phyloP scores from a whole-genome alignment of 1,140 invertebrate genomes.

The Drosophila fuyamai region DNA sequence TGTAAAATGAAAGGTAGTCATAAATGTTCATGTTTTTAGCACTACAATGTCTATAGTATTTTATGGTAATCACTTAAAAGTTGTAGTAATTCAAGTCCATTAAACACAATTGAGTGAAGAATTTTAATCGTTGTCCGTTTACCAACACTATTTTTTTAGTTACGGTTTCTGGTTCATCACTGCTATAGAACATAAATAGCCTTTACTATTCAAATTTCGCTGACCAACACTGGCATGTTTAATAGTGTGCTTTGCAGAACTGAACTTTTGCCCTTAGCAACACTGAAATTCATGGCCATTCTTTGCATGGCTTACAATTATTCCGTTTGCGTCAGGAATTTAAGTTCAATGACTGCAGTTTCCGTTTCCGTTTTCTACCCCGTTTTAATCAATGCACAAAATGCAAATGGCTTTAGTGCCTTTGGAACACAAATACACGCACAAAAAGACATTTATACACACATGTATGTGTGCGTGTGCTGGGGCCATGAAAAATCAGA shows the following conservation, averaged over 20 bases:
- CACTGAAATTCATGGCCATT: not conserved
- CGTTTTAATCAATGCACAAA: conserved; percentile 57
- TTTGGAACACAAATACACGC: conserved; percentile 21
- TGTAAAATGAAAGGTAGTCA: no score
- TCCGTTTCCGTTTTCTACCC: conserved; percentile 21
- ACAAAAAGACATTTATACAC: not conserved
- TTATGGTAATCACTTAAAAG: no score
- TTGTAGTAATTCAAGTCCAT: no score
- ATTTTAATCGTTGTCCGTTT: no score
- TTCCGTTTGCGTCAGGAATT: conserved; percentile 6
- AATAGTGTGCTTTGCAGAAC: not conserved
- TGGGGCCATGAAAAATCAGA: conserved; percentile 50
- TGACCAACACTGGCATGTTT: not conserved
- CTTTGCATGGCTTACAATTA: conserved; percentile 1
- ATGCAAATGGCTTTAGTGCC: conserved; percentile 64
- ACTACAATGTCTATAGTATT: no score
- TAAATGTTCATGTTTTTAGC: no score
- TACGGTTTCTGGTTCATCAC: no score
- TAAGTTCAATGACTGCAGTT: conserved; percentile 24
- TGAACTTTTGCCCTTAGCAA: not conserved
- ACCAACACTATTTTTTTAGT: no score
- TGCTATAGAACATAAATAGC: no score
- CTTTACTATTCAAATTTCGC: not conserved
- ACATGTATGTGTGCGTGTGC: not conserved
- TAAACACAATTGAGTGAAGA: no score